Conservation (phyloP, 1,140 invertebrate species). For the Ceratina australensis region DNA sequence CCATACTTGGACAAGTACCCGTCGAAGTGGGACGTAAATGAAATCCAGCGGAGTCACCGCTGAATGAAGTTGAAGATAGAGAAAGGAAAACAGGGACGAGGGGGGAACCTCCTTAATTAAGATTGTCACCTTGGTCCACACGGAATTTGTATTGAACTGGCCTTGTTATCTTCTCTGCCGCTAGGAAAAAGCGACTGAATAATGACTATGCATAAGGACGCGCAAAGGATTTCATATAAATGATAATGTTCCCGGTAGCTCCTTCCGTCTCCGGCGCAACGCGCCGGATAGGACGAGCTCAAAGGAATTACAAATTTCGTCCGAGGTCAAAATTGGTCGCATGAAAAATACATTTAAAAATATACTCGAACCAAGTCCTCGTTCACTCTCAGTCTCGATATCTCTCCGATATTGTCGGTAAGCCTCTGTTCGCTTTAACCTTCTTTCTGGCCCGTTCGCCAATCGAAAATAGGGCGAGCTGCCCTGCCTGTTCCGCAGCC, state of each 20-base stretch:
- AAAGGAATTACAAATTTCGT: conserved; percentile 75
- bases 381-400: background rate
- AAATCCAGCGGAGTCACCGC: conserved; percentile 45
- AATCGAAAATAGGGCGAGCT: background rate
- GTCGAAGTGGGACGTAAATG: conserved; percentile 44
- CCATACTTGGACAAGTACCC: conserved; percentile 12
- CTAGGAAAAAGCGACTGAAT: conserved; percentile 63
- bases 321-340: conserved; percentile 63
- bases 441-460: background rate
- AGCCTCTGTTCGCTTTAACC: conserved; percentile 12
- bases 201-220: conserved; percentile 76
- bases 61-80: conserved; percentile 30
- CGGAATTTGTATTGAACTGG: conserved; percentile 60
- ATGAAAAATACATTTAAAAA: conserved; percentile 67
- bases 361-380: conserved; percentile 22
- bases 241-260: conserved; percentile 72
- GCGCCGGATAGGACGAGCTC: conserved; percentile 58
- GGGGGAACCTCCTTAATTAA: conserved; percentile 54
- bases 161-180: conserved; percentile 42
- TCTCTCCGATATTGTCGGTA: conserved; percentile 29
- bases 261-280: conserved; percentile 56
- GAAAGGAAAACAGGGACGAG: background rate
- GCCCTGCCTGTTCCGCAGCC: background rate
- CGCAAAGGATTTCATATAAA: conserved; percentile 78
- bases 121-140: conserved; percentile 55